These are phyloP conservation scores for Heliothis peltigera DNA, from an alignment of 2,888 invertebrate genomes.

Conservation along the genomic window DNA sequence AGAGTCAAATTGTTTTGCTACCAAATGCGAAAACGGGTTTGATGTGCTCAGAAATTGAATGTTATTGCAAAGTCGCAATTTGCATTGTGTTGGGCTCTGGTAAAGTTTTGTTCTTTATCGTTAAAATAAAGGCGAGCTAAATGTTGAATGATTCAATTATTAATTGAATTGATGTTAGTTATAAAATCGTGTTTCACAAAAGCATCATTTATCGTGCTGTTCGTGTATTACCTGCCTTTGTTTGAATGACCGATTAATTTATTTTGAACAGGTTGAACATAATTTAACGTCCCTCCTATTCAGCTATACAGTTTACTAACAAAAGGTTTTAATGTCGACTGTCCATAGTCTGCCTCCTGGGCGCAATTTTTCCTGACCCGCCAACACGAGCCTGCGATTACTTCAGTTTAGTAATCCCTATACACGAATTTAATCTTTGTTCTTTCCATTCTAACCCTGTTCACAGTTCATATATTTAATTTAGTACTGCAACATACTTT, in stretches of 20 bases:
- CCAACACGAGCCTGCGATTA: constrained; percentile 63
- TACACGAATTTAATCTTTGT: constrained; percentile 68
- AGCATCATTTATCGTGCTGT: constrained; percentile 6
- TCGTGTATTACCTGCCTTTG: constrained; percentile 5
- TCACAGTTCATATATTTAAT: constrained; percentile 64
- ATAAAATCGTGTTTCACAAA: constrained; percentile 9
- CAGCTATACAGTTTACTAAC: constrained; percentile 53
- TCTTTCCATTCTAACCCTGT: constrained; percentile 55
- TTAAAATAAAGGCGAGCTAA: background rate
- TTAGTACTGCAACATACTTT: constrained; percentile 46
- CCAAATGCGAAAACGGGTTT: constrained; percentile 27
- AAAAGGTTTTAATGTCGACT: constrained; percentile 65
- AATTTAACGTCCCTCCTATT: constrained; percentile 37
- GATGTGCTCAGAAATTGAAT: constrained; percentile 19
- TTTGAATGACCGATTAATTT: constrained; percentile 13
- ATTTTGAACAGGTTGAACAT: constrained; percentile 32
- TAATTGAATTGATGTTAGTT: background rate
- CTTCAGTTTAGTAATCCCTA: constrained; percentile 66
- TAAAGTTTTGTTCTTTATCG: constrained; percentile 3
- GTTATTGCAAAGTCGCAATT: constrained; percentile 22
- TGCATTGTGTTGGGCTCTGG: background rate
- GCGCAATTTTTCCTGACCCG: constrained; percentile 64
- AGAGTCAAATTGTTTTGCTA: constrained; percentile 49
- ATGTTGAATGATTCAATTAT: background rate
- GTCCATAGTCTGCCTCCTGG: constrained; percentile 62